Evolutionary conservation across 2,797 vertebrate genomes (phyloP).

Genomic region (Bucorvus abyssinicus): DNA sequence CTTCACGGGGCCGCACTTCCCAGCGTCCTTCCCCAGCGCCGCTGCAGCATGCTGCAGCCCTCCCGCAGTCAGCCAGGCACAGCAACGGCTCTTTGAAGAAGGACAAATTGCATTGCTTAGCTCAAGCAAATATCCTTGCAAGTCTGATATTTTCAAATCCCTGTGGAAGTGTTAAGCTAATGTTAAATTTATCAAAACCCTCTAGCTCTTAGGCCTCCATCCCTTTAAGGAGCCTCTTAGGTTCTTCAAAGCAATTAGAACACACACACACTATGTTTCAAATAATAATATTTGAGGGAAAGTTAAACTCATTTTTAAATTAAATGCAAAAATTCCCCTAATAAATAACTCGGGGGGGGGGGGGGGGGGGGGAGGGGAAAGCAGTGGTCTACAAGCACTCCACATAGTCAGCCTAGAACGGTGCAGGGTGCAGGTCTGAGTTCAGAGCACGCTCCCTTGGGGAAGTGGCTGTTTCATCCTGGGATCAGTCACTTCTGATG

Average conservation of each 20-base stretch:
- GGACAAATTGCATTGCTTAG: not conserved
- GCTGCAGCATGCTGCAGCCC: not conserved
- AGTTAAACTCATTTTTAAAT: not conserved
- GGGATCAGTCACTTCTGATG: accelerated
- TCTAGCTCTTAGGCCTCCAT: slow-evolving; percentile 10
- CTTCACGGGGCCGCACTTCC: accelerated
- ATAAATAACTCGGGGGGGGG: not conserved
- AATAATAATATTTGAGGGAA: not conserved
- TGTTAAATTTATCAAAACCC: slow-evolving; percentile 47
- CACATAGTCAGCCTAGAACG: accelerated
- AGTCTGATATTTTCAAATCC: not conserved
- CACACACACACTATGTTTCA: not conserved
- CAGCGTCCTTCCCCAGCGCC: accelerated
- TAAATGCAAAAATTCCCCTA: not conserved
- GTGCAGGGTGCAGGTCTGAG: not conserved
- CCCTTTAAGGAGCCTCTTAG: not conserved
- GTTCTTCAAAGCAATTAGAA: slow-evolving; percentile 23
- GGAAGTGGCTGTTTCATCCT: not conserved
- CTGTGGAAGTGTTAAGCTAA: slow-evolving; percentile 13
- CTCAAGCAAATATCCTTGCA: not conserved
- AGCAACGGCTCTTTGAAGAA: not conserved
- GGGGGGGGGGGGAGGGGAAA: accelerated
- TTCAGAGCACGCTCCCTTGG: not conserved
- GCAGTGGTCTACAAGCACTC: not conserved
- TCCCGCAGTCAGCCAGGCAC: not conserved